Evolutionary conservation across 2,113 vertebrate species (phyloP), one percentile per base, ranked within the genome.

Genomic region (Scalopus aquaticus): DNA sequence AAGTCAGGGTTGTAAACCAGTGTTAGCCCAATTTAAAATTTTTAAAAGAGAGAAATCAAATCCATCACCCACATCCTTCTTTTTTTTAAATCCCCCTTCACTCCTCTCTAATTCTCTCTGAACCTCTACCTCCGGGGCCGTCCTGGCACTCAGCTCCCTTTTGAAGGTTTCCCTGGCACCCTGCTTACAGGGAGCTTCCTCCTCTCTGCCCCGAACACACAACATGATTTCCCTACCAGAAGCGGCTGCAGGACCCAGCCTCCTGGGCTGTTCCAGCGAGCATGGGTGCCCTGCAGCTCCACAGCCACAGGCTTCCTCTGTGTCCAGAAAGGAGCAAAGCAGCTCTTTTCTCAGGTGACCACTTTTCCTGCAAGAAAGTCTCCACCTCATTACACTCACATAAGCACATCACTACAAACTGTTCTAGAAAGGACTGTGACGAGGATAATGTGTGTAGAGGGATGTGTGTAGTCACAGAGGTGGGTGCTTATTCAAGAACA

Each of bases 341-440:
- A 51, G 24, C 17, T 77, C 32, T 94, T 79, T 65, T 12, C 49
- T 80, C 32, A 32, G 46, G 19, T 6, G 32, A 67, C 16, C 35
- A 35, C 16, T 91, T 77, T 81, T 54, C 72, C 72, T 62, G 42
- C 42, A 89, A 92, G 84, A 85, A 91, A 49, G 64, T 94, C 81
- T 93, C 62, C 19, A 90, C 11, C 26, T 85, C 80, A 87, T 83
- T 89, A 86, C 79, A 86, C 56, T 84, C 37, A 39, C 46, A 73
- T 20, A 70, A 76, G 58, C 9, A 37, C 28, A 56, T 67, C 22
- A 28, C 46, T 76, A 58, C 76, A 72, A 83, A 35, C 54, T 79
- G 30, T 70, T 80, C 35, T 70, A 51, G 6, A 30, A 56, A 90
- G 39, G 37, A 65, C 58, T 0, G 0, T 54, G 58, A 17, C 12